These are phyloP conservation scores for Microtus pennsylvanicus DNA, from an alignment of 2,113 vertebrate species.

Conservation along the genomic window DNA sequence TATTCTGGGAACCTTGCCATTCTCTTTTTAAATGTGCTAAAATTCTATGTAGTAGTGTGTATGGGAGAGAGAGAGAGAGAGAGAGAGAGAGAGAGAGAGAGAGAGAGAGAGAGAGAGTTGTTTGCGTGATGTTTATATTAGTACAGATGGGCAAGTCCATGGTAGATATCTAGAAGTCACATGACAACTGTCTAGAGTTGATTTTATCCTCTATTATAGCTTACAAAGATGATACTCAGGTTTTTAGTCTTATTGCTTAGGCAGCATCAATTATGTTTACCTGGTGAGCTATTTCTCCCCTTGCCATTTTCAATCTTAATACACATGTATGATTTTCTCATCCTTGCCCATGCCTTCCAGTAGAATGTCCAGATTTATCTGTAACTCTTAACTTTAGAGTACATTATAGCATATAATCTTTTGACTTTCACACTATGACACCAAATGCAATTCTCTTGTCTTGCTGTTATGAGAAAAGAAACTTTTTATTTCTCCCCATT, in stretches of 20 bases:
- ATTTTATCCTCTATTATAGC: neutral
- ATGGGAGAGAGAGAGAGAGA: no score
- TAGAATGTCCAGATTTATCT: neutral
- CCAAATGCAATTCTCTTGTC: neutral
- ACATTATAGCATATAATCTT: neutral
- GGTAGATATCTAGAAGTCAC: neutral
- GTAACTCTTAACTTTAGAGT: neutral
- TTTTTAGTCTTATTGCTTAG: no score
- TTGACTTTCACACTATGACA: neutral
- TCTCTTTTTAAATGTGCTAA: neutral
- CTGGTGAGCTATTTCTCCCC: neutral
- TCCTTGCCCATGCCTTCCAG: no score
- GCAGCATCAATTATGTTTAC: accelerated
- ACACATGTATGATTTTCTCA: neutral
- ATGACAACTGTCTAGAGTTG: neutral
- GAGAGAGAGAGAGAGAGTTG: no score
- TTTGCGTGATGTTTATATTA: no score
- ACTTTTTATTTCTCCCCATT: neutral
- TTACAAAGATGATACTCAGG: neutral
- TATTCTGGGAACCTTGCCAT: neutral
- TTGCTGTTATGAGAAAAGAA: neutral
- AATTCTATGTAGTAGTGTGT: neutral
- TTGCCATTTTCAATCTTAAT: neutral
- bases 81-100: no score
- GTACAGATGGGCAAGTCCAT: no score